Percentiles rank a stretch among this genome's conserved stretches.
Conservation (phyloP, 2,888 invertebrate species). For the Stramonita haemastoma region DNA sequence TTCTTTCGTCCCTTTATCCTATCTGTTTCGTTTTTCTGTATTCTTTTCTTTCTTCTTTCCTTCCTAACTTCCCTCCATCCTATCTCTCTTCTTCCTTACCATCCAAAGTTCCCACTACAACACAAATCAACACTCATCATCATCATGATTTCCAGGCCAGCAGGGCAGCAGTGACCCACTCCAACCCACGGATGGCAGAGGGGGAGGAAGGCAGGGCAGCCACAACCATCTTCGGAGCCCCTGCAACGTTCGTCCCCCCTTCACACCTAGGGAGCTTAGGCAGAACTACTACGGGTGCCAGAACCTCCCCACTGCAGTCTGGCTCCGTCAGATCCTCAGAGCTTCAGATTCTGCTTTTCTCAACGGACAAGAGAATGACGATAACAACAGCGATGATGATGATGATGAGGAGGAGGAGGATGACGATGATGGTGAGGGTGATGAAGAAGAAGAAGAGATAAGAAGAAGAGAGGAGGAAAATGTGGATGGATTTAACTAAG, state of each 20-base stretch:
- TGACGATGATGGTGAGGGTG: slow-evolving; percentile 19
- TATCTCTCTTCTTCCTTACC: neutral
- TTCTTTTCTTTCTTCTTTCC: neutral
- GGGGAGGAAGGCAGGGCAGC: slow-evolving; percentile 71
- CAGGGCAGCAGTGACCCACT: slow-evolving; percentile 67
- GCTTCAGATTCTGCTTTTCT: slow-evolving; percentile 9
- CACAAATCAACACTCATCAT: too few relatives aligned
- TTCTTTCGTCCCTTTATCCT: neutral
- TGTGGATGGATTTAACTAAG: too few relatives aligned
- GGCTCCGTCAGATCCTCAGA: slow-evolving; percentile 67
- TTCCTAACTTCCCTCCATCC: neutral
- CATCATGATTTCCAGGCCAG: slow-evolving; percentile 61
- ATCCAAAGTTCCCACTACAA: neutral
- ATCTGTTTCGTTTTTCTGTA: too few relatives aligned
- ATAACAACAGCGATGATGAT: slow-evolving; percentile 37
- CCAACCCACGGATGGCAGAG: slow-evolving; percentile 74
- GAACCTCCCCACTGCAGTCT: slow-evolving; percentile 79
- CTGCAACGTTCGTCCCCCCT: slow-evolving; percentile 79
- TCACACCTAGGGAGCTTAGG: slow-evolving; percentile 76
- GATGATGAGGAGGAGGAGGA: slow-evolving; percentile 30
- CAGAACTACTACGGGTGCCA: slow-evolving; percentile 79
- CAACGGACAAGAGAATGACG: neutral
- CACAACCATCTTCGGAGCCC: slow-evolving; percentile 79
- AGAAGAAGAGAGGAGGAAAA: neutral
- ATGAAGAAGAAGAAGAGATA: too few relatives aligned